Conservation (phyloP, 2,888 invertebrate species). For the Adelognathus sp. region DNA sequence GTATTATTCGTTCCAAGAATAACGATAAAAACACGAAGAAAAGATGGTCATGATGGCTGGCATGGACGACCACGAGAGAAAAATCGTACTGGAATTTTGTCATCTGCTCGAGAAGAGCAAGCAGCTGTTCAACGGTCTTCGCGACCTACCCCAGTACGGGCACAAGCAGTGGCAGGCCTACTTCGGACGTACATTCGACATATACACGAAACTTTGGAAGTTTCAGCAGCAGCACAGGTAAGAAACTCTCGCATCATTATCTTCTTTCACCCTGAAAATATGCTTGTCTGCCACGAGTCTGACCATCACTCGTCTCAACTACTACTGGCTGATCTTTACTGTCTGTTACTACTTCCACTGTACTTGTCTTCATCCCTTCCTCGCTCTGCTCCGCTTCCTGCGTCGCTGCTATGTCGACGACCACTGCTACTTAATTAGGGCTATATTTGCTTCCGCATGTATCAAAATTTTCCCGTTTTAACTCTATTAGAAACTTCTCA, state of each 20-base stretch:
- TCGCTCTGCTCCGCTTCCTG: constrained; percentile 18
- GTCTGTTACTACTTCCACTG: constrained; percentile 12
- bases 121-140: constrained; percentile 97
- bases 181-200: constrained; percentile 98
- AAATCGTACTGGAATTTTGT: constrained; percentile 97
- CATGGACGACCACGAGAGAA: constrained; percentile 93
- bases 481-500: not conserved
- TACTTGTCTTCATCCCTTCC: constrained; percentile 13
- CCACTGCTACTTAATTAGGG: constrained; percentile 42
- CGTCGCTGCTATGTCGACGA: not conserved
- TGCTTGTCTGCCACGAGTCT: no score
- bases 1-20: constrained; percentile 10
- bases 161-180: constrained; percentile 99
- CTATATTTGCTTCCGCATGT: constrained; percentile 24
- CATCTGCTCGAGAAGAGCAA: constrained; percentile 98
- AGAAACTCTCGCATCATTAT: constrained; percentile 50
- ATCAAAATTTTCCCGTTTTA: not conserved
- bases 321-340: not conserved
- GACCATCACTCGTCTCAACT: not conserved
- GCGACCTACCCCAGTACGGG: constrained; percentile 98
- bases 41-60: constrained; percentile 90
- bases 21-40: constrained; percentile 68
- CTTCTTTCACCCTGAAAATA: constrained; percentile 8
- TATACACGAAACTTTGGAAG: constrained; percentile 98
- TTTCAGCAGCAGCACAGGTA: constrained; percentile 97